These are phyloP conservation scores for Cavia porcellus DNA, from an alignment of 2,113 vertebrate genomes.

Conservation along the genomic window DNA sequence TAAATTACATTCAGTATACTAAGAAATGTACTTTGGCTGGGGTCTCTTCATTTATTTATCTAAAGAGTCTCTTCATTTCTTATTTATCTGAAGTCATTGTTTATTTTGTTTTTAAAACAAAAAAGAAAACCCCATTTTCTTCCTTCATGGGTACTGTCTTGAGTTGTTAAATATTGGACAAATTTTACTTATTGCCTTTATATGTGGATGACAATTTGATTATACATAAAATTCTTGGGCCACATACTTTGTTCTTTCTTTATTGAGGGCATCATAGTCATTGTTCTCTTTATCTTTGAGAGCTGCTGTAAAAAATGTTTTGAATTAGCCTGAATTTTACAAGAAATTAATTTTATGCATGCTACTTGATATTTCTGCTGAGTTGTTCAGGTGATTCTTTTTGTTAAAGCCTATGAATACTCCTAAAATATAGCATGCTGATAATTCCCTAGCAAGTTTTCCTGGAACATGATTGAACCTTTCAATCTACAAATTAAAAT, in stretches of 20 bases:
- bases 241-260: neutral
- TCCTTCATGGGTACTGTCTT: neutral
- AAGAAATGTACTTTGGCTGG: neutral
- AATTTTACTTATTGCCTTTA: neutral
- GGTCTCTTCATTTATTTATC: neutral
- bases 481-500: neutral
- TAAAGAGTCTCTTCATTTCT: neutral
- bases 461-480: neutral
- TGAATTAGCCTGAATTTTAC: neutral
- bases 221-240: neutral
- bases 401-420: neutral
- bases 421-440: neutral
- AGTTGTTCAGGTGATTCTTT: neutral
- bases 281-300: neutral
- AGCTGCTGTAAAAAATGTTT: neutral
- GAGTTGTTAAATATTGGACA: neutral
- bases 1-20: neutral
- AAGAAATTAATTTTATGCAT: neutral
- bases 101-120: conserved; percentile 17
- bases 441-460: neutral
- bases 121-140: neutral
- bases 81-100: neutral
- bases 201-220: neutral
- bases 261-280: neutral
- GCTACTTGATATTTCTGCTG: neutral